Base-by-base conservation (phyloP, 2,797 vertebrate species). In the Gorsachius magnificus region DNA sequence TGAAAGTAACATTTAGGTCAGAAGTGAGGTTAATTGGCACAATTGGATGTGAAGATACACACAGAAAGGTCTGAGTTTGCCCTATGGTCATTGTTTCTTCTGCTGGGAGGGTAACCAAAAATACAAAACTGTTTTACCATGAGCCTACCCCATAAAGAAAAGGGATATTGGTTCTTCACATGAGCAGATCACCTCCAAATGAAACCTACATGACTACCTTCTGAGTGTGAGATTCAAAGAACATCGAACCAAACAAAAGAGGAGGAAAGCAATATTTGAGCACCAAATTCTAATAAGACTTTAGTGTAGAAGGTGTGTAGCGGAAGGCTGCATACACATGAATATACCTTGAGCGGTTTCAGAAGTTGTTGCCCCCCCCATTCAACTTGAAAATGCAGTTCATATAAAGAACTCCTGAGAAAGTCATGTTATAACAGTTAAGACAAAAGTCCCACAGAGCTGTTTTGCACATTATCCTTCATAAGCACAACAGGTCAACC, bases 261-360 rank as follows among this genome's bases (percentile, higher is more conserved):
- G 11, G 1, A 13, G 9, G 8, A 86, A 80, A 79, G 9, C 8
- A 57, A 24, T 51, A 46, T 43, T 19, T 70, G 20, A 88, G 20
- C 36, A 22, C 13, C 7, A 33, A 22, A 35, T 64, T 88, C 51
- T 35, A 51, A 29, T 28, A 28, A 71, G 10, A 66, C 13, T 22
- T 25, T 19, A 29, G 4, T 56, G n/a, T 28, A 60, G 57, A 2
- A 1, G 24, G 5, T 64, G 15, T 4, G 3, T 11, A 58, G 10
- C 6, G 0, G 0, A 12, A 41, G 45, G 31, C 12, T 71, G 4
- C 3, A 2, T 68, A 33, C 8, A 45, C 8, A 2, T n/a, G 6
- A 22, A 5, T 35, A 36, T 48, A 38, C 16, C n/a, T 69, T 53
- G n/a, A 79, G 36, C 29, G 19, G 21, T 48, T 92, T 80, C 48